Evolutionary conservation across 2,888 invertebrate species (phyloP), one percentile per base, ranked within the genome.

Genomic region (Nezara viridula): DNA sequence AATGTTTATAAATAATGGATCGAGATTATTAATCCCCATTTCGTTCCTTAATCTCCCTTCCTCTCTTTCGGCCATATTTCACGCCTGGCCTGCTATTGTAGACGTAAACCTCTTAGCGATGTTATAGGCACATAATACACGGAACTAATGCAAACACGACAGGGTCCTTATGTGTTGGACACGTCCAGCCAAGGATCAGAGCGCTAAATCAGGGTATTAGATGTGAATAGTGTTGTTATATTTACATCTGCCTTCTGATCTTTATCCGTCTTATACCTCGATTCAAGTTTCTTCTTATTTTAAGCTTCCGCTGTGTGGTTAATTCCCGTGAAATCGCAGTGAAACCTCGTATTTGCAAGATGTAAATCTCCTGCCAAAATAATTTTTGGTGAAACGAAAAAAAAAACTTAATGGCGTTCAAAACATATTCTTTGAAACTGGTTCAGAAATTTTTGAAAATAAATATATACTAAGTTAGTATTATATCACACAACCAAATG

Each of bases 41-140:
- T 55, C 60, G 60, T 12, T 4, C 5, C 3, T 32, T 60, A 60
- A 60, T 27, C 60, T 60, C 27, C 4, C 60, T 24, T n/a, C n/a
- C n/a, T n/a, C 52, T 19, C 50, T 50, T 66, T 19, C 21, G 24
- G 40, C 21, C 37, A 40, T 77, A 77, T 77, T 44, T 77, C 40
- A 77, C 77, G 77, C 21, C 24, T 24, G 77, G 9, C 21, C 77
- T 40, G 9, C 40, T 21, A 40, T 77, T 24, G 40, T 77, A 12
- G 40, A 77, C 77, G 24, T 77, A 77, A 77, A 77, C 77, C 77
- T 37, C 77, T 77, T 77, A 77, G 37, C 37, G 40, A 32, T 40
- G 77, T 77, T 77, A 44, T 40, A 77, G 40, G 77, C 40, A 21
- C 24, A 40, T 77, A 44, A 77, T 77, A 77, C 77, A 37, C 77